Base-by-base conservation (phyloP, 2,888 invertebrate species). In the Rhopalosiphum nymphaeae region DNA sequence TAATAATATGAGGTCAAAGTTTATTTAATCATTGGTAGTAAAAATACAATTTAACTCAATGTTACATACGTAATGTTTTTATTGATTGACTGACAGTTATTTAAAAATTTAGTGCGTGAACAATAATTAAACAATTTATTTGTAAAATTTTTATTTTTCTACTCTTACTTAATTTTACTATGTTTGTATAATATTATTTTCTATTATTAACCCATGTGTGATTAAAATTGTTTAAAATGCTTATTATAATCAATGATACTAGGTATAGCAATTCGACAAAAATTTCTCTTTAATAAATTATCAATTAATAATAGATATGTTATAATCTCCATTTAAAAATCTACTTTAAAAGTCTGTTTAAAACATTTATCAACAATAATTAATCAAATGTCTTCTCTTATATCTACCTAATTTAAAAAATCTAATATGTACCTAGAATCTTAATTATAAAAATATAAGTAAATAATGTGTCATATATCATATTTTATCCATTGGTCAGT, bases 1-100 rank as follows among this genome's bases (percentile, higher is more conserved):
- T 67, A 61, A 90, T 90, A 61, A 25, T n/a, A 46, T 26, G n/a
- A 78, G 90, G 49, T 90, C 67, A 90, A 67, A 90, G 67, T 36
- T 78, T 90, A 67, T 36, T 78, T 78, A 36, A 78, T 21, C 26
- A 21, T 78, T 78, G 36, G 21, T 78, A 36, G 78, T 78, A 78
- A 78, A 78, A 36, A 78, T 78, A 21, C 9, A 36, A 36, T 78
- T 21, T 21, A 78, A 36, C 21, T 78, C 16, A 36, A 21, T 36
- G 2, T 36, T 78, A 78, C 78, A 21, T 36, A 36, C 9, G 78
- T 67, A 16, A 67, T 67, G n/a, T 67, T 67, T 67, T 67, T 67
- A 4, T 67, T 67, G n/a, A 67, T 3, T n/a, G 13, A n/a, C n/a
- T 67, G 67, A 36, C 36, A 36, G 36, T 78, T 78, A 78, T n/a